A percentile compares a stretch with the other conserved stretches of the same genome.
Conservation (phyloP, 2,113 vertebrate genomes). For the Leptobrachium ailaonicum region DNA sequence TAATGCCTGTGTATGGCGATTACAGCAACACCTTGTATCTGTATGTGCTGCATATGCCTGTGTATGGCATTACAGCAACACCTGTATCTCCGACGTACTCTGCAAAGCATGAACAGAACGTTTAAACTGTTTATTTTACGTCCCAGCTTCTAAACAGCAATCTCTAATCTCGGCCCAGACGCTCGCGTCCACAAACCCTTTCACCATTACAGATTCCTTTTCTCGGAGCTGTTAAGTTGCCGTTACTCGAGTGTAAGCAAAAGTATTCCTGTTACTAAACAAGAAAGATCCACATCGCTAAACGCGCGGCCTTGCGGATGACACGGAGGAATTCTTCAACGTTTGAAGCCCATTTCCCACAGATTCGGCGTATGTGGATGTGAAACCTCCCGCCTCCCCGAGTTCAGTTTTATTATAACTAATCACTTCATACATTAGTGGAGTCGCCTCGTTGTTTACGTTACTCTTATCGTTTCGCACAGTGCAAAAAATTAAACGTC, state of each 20-base stretch:
- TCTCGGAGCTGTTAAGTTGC: slow-evolving; percentile 55
- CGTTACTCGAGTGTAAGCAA: slow-evolving; percentile 50
- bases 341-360: slow-evolving; percentile 56
- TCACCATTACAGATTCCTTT: slow-evolving; percentile 54
- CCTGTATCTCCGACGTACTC: slow-evolving; percentile 55
- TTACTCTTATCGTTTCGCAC: slow-evolving; percentile 34
- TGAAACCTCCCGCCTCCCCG: slow-evolving; percentile 35
- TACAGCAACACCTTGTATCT: too few species aligned
- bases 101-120: slow-evolving; percentile 38
- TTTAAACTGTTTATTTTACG: slow-evolving; percentile 74
- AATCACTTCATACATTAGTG: slow-evolving; percentile 44
- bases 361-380: slow-evolving; percentile 30
- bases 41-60: too few species aligned
- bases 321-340: slow-evolving; percentile 62
- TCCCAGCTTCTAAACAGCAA: slow-evolving; percentile 66
- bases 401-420: slow-evolving; percentile 42
- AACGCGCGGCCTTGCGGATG: slow-evolving; percentile 57
- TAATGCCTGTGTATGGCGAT: too few species aligned
- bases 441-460: slow-evolving; percentile 25
- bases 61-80: too few species aligned
- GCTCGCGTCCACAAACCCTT: slow-evolving; percentile 63
- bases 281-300: slow-evolving; percentile 61
- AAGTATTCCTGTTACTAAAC: slow-evolving; percentile 68
- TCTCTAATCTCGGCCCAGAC: slow-evolving; percentile 60
- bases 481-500: slow-evolving; percentile 16